Evolutionary conservation across 2,888 invertebrate species (phyloP).

Genomic region (Acronicta leporina): DNA sequence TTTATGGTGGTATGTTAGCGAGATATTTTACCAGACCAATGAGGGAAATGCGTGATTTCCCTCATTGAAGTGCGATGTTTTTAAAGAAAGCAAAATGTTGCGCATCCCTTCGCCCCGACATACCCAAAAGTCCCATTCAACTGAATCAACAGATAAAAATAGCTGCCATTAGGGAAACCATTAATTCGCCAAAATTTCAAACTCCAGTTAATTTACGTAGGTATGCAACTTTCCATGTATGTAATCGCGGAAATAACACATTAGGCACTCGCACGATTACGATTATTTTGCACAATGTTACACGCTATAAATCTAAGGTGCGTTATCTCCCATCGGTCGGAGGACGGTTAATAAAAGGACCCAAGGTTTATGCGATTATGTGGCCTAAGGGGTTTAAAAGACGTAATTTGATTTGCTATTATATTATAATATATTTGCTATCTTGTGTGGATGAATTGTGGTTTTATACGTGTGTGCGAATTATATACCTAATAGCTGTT

Average conservation of each 20-base stretch:
- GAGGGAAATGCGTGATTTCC: too few relatives aligned
- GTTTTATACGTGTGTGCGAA: neutral
- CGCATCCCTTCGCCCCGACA: neutral
- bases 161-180: conserved; percentile 4
- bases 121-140: neutral
- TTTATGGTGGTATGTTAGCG: too few relatives aligned
- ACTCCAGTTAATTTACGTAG: conserved; percentile 14
- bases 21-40: too few relatives aligned
- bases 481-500: too few relatives aligned
- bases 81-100: neutral
- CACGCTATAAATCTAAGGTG: conserved; percentile 33
- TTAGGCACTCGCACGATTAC: conserved; percentile 42
- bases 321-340: conserved; percentile 43
- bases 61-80: neutral
- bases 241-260: conserved; percentile 15
- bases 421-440: too few relatives aligned
- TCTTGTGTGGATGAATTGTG: conserved; percentile 28
- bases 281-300: conserved; percentile 28
- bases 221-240: neutral
- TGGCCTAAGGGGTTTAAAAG: conserved; percentile 22
- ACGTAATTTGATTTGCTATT: conserved; percentile 17
- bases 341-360: conserved; percentile 20
- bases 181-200: conserved; percentile 23
- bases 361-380: conserved; percentile 41
- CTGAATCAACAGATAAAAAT: conserved; percentile 9